Percentiles rank a stretch among this genome's conserved stretches.
Conservation (phyloP, 1,140 invertebrate species). For the Hestina assimilis region DNA sequence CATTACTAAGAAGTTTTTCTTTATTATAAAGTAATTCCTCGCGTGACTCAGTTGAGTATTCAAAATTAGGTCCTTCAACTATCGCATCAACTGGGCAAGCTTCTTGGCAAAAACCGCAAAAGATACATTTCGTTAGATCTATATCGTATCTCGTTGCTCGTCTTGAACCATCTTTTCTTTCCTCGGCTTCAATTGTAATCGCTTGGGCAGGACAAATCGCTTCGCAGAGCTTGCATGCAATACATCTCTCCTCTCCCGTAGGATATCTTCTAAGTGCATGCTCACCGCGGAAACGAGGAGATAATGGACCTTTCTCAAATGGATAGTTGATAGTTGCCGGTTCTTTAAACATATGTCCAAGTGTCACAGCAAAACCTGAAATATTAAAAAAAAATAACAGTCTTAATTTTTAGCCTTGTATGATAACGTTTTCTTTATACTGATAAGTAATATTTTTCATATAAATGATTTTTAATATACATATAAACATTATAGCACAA, state of each 20-base stretch:
- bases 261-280: constrained; percentile 97
- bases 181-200: constrained; percentile 66
- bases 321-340: constrained; percentile 99
- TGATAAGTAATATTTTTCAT: no score
- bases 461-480: no score
- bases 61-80: constrained; percentile 99
- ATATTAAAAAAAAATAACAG: constrained; percentile 11
- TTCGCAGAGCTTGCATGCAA: constrained; percentile 99
- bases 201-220: constrained; percentile 88
- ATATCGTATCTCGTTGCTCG: constrained; percentile 58
- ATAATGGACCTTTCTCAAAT: constrained; percentile 98
- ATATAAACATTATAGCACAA: not conserved
- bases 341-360: constrained; percentile 81
- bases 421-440: no score
- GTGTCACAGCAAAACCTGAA: constrained; percentile 57
- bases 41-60: constrained; percentile 98
- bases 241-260: constrained; percentile 98
- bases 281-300: constrained; percentile 97
- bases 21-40: constrained; percentile 99
- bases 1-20: constrained; percentile 97
- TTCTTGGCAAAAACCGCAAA: constrained; percentile 82
- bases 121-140: constrained; percentile 64
- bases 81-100: constrained; percentile 99
- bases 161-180: constrained; percentile 51
- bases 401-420: no score